phyloP scores from a whole-genome alignment of 2,797 vertebrate species.

The Argya squamiceps region DNA sequence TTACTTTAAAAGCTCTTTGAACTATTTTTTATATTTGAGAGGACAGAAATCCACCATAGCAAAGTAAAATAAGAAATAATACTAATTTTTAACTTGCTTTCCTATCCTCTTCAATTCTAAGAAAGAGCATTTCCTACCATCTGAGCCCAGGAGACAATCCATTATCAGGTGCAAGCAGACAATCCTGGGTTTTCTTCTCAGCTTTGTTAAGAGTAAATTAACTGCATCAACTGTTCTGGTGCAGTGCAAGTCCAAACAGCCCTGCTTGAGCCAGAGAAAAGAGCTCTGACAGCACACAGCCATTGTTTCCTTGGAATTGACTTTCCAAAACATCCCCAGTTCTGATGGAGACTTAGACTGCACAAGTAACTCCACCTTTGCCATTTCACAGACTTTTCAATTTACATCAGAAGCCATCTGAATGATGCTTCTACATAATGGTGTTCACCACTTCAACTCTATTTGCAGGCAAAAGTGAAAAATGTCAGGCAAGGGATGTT shows the following conservation, averaged over 20 bases:
- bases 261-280: background rate
- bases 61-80: background rate
- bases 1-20: slow-evolving; percentile 20
- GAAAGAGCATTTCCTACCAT: background rate
- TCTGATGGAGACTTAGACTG: background rate
- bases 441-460: background rate
- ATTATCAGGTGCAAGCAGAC: background rate
- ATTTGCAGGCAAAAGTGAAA: background rate
- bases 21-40: background rate
- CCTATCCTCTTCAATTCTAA: background rate
- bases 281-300: slow-evolving; percentile 2
- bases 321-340: slow-evolving; percentile 21
- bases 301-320: slow-evolving; percentile 20
- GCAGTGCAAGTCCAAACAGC: slow-evolving; percentile 17
- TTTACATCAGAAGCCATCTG: background rate
- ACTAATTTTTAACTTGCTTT: background rate
- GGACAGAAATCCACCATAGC: background rate
- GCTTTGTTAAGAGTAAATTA: slow-evolving; percentile 31
- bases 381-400: background rate
- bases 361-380: background rate
- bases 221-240: background rate
- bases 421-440: background rate
- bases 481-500: background rate
- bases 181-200: background rate
- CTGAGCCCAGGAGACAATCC: background rate